These are phyloP conservation scores for Psittacus erithacus DNA, from an alignment of 2,113 vertebrate genomes.

Conservation along the genomic window DNA sequence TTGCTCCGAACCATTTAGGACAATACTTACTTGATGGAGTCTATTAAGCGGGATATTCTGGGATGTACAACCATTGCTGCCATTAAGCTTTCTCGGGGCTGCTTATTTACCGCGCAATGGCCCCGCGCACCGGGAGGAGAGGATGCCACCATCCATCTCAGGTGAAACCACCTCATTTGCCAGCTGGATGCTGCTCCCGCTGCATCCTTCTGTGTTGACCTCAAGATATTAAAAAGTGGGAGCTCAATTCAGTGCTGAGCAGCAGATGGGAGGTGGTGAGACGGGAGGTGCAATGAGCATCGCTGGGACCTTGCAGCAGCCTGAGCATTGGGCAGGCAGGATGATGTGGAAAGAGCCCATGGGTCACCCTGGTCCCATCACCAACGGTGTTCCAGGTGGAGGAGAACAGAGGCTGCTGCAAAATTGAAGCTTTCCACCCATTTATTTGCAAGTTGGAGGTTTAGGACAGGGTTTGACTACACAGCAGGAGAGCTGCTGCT, in stretches of 20 bases:
- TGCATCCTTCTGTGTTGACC: rapidly evolving
- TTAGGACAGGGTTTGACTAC: neutral
- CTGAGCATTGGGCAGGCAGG: neutral
- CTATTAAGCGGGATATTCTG: slow-evolving; percentile 1
- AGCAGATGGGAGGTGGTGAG: rapidly evolving
- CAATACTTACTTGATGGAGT: slow-evolving; percentile 7
- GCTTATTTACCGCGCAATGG: neutral
- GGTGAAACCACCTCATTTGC: rapidly evolving
- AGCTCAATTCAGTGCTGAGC: neutral
- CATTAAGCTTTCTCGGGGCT: neutral
- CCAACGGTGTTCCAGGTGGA: neutral
- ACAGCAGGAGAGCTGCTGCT: neutral
- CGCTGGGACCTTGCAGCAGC: rapidly evolving
- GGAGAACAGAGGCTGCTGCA: neutral
- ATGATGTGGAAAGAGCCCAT: neutral
- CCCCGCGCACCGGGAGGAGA: rapidly evolving
- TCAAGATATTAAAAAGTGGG: neutral
- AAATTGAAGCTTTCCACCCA: neutral
- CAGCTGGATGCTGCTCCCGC: neutral
- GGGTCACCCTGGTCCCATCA: neutral
- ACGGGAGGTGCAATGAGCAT: neutral
- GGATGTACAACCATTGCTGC: slow-evolving; percentile 7
- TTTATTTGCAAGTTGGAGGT: neutral
- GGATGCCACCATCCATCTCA: neutral
- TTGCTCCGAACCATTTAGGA: neutral